phyloP scores from a whole-genome alignment of 2,113 vertebrate genomes.

The Sapayoa aenigma region DNA sequence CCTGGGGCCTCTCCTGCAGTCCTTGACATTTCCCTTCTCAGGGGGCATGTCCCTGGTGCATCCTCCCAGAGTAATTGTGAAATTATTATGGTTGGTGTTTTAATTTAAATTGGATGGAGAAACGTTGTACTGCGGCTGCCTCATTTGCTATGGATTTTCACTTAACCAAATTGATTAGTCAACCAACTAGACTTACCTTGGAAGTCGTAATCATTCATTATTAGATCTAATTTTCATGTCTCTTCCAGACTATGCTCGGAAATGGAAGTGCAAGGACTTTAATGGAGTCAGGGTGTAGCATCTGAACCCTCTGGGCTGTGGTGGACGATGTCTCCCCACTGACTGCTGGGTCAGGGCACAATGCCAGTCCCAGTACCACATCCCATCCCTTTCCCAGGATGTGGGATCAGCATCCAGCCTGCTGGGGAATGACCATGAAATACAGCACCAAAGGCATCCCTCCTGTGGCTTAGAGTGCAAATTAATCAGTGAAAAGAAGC shows the following conservation, averaged over 20 bases:
- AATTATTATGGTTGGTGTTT: slow-evolving; percentile 81
- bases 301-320: not conserved
- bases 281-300: not conserved
- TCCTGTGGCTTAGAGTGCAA: fast-evolving
- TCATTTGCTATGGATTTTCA: slow-evolving; percentile 86
- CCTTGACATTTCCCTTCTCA: slow-evolving; percentile 73
- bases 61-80: slow-evolving; percentile 75
- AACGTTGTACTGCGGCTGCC: slow-evolving; percentile 78
- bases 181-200: slow-evolving; percentile 84
- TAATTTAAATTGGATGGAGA: slow-evolving; percentile 84
- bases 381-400: not conserved
- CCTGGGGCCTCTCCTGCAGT: slow-evolving; percentile 36
- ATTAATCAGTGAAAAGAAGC: not conserved
- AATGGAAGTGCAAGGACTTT: slow-evolving; percentile 62
- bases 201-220: slow-evolving; percentile 84
- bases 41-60: slow-evolving; percentile 75
- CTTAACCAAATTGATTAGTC: slow-evolving; percentile 87
- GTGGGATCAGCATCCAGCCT: not conserved
- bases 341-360: fast-evolving
- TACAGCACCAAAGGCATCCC: fast-evolving
- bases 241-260: slow-evolving; percentile 53
- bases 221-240: slow-evolving; percentile 78
- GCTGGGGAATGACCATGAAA: fast-evolving
- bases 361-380: not conserved
- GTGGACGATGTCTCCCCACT: fast-evolving